Conservation (phyloP, 1,140 invertebrate species). For the Aphis gossypii region DNA sequence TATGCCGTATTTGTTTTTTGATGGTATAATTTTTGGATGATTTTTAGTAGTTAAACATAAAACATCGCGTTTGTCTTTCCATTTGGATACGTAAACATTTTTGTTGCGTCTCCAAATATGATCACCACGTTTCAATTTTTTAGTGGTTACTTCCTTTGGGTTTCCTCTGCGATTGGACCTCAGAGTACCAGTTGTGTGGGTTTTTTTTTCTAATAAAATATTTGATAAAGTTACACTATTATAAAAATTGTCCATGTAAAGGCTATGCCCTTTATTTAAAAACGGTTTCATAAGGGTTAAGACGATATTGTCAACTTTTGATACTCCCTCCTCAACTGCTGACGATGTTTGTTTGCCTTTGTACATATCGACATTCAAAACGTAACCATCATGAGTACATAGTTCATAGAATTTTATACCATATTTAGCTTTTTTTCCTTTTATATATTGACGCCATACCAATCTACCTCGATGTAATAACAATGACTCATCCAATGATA, state of each 20-base stretch:
- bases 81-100: not conserved
- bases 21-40: not conserved
- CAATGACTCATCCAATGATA: slow-evolving; percentile 62
- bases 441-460: slow-evolving; percentile 63
- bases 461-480: slow-evolving; percentile 62
- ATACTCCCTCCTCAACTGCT: not conserved
- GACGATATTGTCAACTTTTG: slow-evolving; percentile 58
- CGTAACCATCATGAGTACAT: slow-evolving; percentile 59
- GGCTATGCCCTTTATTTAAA: slow-evolving; percentile 57
- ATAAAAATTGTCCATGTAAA: slow-evolving; percentile 63
- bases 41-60: not conserved
- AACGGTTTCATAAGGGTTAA: slow-evolving; percentile 54
- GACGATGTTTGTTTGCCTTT: slow-evolving; percentile 43
- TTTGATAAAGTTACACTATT: slow-evolving; percentile 65
- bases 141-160: not conserved
- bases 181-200: not conserved
- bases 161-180: slow-evolving; percentile 15
- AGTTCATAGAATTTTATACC: slow-evolving; percentile 63
- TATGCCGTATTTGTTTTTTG: not conserved
- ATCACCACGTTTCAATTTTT: not conserved
- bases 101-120: not conserved
- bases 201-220: slow-evolving; percentile 36
- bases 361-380: slow-evolving; percentile 55
- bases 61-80: not conserved
- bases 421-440: slow-evolving; percentile 63